Conservation (phyloP, 1,140 invertebrate genomes). For the Drosophila tani region DNA sequence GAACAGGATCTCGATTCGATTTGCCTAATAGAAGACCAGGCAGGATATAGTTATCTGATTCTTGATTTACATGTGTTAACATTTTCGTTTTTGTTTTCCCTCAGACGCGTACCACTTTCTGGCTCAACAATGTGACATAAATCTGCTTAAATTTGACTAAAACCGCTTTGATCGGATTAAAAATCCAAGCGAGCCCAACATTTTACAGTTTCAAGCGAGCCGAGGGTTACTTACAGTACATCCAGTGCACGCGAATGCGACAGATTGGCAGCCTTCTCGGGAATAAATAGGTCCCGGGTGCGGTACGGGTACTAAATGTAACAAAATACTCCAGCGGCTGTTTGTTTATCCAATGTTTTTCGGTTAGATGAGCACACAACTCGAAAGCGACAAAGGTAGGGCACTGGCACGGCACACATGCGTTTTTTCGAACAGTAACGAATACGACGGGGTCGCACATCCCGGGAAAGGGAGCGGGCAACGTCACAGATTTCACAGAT, state of each 20-base stretch:
- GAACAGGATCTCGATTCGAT: slow-evolving; percentile 48
- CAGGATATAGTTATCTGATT: slow-evolving; percentile 60
- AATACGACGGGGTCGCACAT: slow-evolving; percentile 45
- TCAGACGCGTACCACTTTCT: slow-evolving; percentile 48
- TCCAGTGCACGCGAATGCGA: slow-evolving; percentile 65
- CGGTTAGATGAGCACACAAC: slow-evolving; percentile 84
- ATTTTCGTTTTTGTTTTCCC: slow-evolving; percentile 55
- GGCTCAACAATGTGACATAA: slow-evolving; percentile 77
- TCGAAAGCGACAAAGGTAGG: slow-evolving; percentile 67
- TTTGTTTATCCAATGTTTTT: slow-evolving; percentile 85
- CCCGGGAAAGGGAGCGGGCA: slow-evolving; percentile 39
- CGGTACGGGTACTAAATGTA: slow-evolving; percentile 55
- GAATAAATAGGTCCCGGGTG: slow-evolving; percentile 46
- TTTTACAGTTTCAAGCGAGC: slow-evolving; percentile 66
- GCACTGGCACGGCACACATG: slow-evolving; percentile 8
- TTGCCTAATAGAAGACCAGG: slow-evolving; percentile 38
- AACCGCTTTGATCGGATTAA: slow-evolving; percentile 84
- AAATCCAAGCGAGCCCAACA: slow-evolving; percentile 70
- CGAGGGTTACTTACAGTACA: background rate
- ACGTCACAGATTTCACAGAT: slow-evolving; percentile 83
- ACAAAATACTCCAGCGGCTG: slow-evolving; percentile 79
- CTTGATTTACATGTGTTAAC: slow-evolving; percentile 82
- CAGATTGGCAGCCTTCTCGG: slow-evolving; percentile 63
- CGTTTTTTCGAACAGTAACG: slow-evolving; percentile 43
- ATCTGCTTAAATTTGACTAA: slow-evolving; percentile 85